phyloP scores from a whole-genome alignment of 2,888 invertebrate species.

The Zhengitettix transpicula region DNA sequence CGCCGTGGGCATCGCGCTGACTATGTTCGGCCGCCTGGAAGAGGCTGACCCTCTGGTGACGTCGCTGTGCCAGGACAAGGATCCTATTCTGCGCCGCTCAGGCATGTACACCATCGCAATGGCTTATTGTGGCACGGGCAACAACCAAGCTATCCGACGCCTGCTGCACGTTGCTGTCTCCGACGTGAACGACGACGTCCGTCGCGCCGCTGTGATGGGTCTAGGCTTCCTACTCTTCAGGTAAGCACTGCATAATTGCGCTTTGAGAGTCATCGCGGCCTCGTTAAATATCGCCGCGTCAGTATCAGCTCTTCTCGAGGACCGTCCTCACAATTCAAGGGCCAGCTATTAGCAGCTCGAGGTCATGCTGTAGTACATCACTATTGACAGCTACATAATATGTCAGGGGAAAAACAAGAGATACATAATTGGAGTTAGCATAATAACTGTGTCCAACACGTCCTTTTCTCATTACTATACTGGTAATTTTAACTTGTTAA shows the following conservation, averaged over 20 bases:
- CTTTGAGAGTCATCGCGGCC: too few species aligned
- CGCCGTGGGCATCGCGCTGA: conserved; percentile 89
- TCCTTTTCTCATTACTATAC: too few species aligned
- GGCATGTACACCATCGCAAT: conserved; percentile 97
- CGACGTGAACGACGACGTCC: conserved; percentile 97
- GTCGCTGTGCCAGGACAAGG: conserved; percentile 80
- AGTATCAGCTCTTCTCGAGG: too few species aligned
- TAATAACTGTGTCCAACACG: too few species aligned
- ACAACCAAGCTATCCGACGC: conserved; percentile 88
- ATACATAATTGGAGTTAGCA: too few species aligned
- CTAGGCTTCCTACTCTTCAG: conserved; percentile 93
- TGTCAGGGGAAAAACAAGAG: too few species aligned
- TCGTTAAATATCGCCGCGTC: too few species aligned
- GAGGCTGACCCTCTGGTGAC: conserved; percentile 90
- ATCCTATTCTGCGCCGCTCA: conserved; percentile 83
- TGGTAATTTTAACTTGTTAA: too few species aligned
- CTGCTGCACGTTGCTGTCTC: conserved; percentile 93
- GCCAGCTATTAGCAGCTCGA: too few species aligned
- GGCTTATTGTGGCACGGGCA: conserved; percentile 96
- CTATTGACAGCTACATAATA: too few species aligned
- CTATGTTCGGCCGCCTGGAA: conserved; percentile 92
- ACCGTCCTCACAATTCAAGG: too few species aligned
- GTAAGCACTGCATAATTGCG: conserved; percentile 23
- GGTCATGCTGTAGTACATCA: too few species aligned
- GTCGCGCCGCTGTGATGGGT: conserved; percentile 96